Evolutionary conservation across 2,797 vertebrate species (phyloP).

Genomic region (Cuculus canorus): DNA sequence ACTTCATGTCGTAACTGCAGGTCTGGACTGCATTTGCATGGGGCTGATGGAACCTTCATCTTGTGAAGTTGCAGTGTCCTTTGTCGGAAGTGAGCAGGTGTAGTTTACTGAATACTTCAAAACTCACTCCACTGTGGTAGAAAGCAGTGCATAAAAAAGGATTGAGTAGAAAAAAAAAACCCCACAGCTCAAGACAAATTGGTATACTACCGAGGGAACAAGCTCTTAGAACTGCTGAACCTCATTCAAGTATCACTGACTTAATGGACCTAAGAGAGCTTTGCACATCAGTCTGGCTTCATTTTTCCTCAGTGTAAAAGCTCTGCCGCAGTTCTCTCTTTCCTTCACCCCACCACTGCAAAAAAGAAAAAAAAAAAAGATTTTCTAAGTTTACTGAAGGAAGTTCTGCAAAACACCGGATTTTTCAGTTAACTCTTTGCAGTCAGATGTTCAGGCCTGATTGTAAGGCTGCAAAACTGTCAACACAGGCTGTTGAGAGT

Average conservation of each 20-base stretch:
- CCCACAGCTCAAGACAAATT: background rate
- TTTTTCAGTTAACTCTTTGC: background rate
- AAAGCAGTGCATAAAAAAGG: background rate
- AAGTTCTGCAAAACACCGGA: background rate
- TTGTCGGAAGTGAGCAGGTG: background rate
- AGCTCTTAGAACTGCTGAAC: background rate
- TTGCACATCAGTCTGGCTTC: background rate
- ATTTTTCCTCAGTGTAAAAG: background rate
- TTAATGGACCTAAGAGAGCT: background rate
- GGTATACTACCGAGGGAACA: background rate
- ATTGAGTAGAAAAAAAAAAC: background rate
- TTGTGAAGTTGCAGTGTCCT: background rate
- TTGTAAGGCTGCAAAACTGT: background rate
- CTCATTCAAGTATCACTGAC: background rate
- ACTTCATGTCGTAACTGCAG: background rate
- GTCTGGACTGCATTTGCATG: background rate
- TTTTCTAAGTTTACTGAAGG: background rate
- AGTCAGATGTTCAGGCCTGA: background rate
- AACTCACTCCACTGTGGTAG: background rate
- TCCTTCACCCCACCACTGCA: background rate
- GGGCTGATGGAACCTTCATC: background rate
- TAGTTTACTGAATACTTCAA: background rate
- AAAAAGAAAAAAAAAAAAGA: background rate
- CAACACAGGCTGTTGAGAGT: too few species aligned
- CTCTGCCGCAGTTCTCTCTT: background rate